A percentile compares a stretch with the other conserved stretches of the same genome.
These are phyloP conservation scores for Amphimallon solstitiale DNA, from an alignment of 2,888 invertebrate species.

Conservation along the genomic window DNA sequence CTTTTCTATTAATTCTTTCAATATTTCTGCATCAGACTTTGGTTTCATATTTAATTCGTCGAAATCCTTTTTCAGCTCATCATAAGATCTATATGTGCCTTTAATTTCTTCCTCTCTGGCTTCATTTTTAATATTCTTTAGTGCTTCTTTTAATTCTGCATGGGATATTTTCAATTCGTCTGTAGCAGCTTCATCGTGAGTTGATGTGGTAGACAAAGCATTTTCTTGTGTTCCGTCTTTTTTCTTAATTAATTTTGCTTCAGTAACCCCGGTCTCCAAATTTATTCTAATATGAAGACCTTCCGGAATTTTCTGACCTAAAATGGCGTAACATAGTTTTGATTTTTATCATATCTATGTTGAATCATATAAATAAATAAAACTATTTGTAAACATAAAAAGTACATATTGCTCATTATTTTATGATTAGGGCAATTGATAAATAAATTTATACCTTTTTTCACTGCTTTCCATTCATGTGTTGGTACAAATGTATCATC, in stretches of 20 bases:
- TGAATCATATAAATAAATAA: too few relatives aligned
- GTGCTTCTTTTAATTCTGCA: slow-evolving; percentile 56
- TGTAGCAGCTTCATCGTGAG: slow-evolving; percentile 49
- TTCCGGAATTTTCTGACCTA: slow-evolving; percentile 76
- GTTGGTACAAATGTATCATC: slow-evolving; percentile 68
- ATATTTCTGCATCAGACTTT: slow-evolving; percentile 75
- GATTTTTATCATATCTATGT: neutral
- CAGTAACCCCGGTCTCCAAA: slow-evolving; percentile 77
- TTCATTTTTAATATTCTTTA: slow-evolving; percentile 62
- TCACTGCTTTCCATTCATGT: slow-evolving; percentile 72
- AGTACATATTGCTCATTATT: too few relatives aligned
- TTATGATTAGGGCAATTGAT: neutral
- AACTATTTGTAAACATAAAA: neutral
- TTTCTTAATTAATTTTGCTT: slow-evolving; percentile 77
- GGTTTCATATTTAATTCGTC: slow-evolving; percentile 70
- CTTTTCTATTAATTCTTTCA: slow-evolving; percentile 67
- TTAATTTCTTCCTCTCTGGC: slow-evolving; percentile 58
- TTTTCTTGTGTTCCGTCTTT: slow-evolving; percentile 51
- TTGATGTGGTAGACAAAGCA: slow-evolving; percentile 44
- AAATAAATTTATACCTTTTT: slow-evolving; percentile 64
- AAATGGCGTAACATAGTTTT: slow-evolving; percentile 45
- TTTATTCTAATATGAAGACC: slow-evolving; percentile 82
- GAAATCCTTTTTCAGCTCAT: slow-evolving; percentile 74
- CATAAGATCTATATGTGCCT: slow-evolving; percentile 68
- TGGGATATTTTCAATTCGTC: slow-evolving; percentile 50